Evolutionary conservation across 2,888 invertebrate species (phyloP), one percentile per base, ranked within the genome.

Genomic region (Metopia argyrocephala): DNA sequence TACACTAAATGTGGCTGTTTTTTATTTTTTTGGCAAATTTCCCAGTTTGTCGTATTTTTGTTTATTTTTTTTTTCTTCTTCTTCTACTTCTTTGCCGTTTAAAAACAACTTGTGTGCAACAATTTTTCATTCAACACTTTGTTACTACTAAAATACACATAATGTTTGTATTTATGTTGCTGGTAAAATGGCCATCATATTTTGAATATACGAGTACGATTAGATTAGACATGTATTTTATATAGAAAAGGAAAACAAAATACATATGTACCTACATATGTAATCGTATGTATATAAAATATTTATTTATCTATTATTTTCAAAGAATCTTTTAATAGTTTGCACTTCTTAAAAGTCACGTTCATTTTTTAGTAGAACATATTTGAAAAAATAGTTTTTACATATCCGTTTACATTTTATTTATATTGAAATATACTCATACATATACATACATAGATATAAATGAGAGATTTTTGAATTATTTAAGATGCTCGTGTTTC

Each of bases 311-410:
- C n/a, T 5, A 56, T 5, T 66, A 15, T 48, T 9, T 3, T n/a
- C 9, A 3, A 31, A 7, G 6, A 59, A 48, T 70, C n/a, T 59
- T 9, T 74, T 65, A 74, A 74, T 65, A 74, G 56, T 74, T 65
- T 48, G 31, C 57, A 65, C 18, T 65, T 31, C 50, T 12, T 46
- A 25, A 65, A 57, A 57, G 73, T 74, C 73, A 74, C 73, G 57
- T 65, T 64, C 25, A 38, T 23, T 57, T 57, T 28, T 31, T 73
- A 20, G 25, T 38, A 52, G 54, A 46, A 54, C 48, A 50, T 15
- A n/a, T n/a, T n/a, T n/a, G n/a, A n/a, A n/a, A n/a, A n/a, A 38
- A 38, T 38, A 12, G 7, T 31, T 9, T 31, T 3, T 9, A 0
- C 31, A 31, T 7, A 12, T 31, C 12, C 31, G 31, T 31, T 1